phyloP scores from a whole-genome alignment of 2,888 invertebrate genomes.

The Crocallis elinguaria region DNA sequence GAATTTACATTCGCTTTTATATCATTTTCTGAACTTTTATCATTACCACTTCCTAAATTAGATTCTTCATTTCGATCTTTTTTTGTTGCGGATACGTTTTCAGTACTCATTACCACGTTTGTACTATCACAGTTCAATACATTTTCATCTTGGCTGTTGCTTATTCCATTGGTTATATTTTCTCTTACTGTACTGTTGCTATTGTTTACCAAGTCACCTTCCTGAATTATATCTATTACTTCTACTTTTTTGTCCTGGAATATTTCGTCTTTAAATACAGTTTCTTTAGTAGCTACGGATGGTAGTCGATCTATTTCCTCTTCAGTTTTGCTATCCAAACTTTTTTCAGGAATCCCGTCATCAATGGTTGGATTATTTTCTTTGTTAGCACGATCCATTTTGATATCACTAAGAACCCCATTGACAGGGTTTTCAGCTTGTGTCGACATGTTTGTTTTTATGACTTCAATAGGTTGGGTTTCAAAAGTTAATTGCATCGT shows the following conservation, averaged over 20 bases:
- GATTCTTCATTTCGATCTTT: background rate
- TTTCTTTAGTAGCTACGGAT: background rate
- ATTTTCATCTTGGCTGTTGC: background rate
- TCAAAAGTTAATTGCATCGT: conserved; percentile 78
- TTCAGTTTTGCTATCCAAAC: background rate
- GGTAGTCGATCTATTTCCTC: background rate
- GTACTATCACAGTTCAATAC: background rate
- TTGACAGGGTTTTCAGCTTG: conserved; percentile 48
- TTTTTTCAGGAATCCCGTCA: conserved; percentile 31
- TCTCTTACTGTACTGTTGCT: background rate
- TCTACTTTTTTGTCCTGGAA: background rate
- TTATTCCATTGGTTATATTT: background rate
- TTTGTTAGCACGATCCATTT: conserved; percentile 44
- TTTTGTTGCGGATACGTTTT: background rate
- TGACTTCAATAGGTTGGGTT: conserved; percentile 54
- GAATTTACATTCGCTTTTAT: background rate
- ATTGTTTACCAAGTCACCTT: background rate
- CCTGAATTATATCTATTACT: background rate
- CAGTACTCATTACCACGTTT: background rate
- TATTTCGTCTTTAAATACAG: background rate
- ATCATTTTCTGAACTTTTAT: background rate
- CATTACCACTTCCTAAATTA: background rate
- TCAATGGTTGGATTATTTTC: conserved; percentile 38
- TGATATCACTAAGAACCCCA: conserved; percentile 44
- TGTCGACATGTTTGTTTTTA: conserved; percentile 64